These are phyloP conservation scores for Ophonus ardosiacus DNA, from an alignment of 2,888 invertebrate genomes.

Conservation along the genomic window DNA sequence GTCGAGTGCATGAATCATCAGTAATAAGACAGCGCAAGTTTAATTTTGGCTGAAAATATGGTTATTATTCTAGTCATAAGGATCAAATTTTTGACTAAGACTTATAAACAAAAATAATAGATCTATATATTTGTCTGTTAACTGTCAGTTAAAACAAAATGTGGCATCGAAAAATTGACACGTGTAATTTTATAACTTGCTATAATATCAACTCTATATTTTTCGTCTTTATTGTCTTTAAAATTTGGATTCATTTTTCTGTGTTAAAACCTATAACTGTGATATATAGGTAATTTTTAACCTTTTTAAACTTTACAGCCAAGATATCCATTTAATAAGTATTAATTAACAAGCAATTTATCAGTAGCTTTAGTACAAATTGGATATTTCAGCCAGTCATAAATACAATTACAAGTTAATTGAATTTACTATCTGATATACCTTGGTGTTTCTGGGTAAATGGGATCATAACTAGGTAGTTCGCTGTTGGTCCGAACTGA, in stretches of 20 bases:
- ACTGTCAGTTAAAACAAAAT: too few species aligned
- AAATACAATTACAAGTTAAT: conserved; percentile 8
- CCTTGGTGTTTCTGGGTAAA: conserved; percentile 63
- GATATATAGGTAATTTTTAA: neutral
- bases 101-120: too few species aligned
- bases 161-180: too few species aligned
- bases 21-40: too few species aligned
- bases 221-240: too few species aligned
- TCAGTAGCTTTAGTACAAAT: neutral
- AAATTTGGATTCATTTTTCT: neutral
- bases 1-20: too few species aligned
- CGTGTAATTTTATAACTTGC: too few species aligned
- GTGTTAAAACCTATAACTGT: neutral
- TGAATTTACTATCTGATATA: conserved; percentile 29
- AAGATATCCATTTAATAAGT: neutral
- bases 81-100: too few species aligned
- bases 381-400: neutral
- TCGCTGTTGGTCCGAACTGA: conserved; percentile 70
- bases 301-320: neutral
- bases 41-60: too few species aligned
- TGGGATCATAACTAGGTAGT: conserved; percentile 65
- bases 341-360: neutral
- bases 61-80: too few species aligned
- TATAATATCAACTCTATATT: too few species aligned
- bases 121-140: too few species aligned